These are phyloP conservation scores for Sphaerophoria rueppellii DNA, from an alignment of 2,888 invertebrate genomes.

Conservation along the genomic window DNA sequence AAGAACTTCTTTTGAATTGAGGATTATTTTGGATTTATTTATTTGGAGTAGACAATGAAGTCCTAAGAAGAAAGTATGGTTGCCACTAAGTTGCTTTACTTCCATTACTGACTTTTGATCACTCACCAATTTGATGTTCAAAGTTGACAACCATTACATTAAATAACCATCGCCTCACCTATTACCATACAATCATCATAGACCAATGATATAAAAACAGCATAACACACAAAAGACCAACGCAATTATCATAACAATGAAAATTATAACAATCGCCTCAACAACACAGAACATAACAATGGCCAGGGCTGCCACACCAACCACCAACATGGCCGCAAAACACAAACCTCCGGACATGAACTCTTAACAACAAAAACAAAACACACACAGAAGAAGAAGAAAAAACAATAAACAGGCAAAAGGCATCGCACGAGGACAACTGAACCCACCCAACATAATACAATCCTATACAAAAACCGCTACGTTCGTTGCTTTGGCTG, in stretches of 20 bases:
- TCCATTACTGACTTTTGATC: no score
- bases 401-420: not conserved
- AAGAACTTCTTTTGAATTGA: not conserved
- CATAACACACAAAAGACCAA: slow-evolving; percentile 53
- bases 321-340: slow-evolving; percentile 20
- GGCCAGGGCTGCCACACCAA: slow-evolving; percentile 8
- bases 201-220: slow-evolving; percentile 33
- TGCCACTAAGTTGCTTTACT: not conserved
- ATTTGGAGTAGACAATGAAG: no score
- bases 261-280: slow-evolving; percentile 43
- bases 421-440: not conserved
- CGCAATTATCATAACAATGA: slow-evolving; percentile 67
- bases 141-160: slow-evolving; percentile 13
- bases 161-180: not conserved
- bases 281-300: slow-evolving; percentile 33
- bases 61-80: not conserved
- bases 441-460: not conserved
- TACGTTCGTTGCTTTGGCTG: slow-evolving; percentile 12
- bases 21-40: no score
- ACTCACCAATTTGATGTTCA: no score
- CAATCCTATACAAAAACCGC: slow-evolving; percentile 4
- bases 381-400: not conserved
- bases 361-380: slow-evolving; percentile 2
- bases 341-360: slow-evolving; percentile 21
- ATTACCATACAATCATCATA: slow-evolving; percentile 16